These are phyloP conservation scores for Nemotelus pantherinus DNA, from an alignment of 2,888 invertebrate genomes.

Conservation along the genomic window DNA sequence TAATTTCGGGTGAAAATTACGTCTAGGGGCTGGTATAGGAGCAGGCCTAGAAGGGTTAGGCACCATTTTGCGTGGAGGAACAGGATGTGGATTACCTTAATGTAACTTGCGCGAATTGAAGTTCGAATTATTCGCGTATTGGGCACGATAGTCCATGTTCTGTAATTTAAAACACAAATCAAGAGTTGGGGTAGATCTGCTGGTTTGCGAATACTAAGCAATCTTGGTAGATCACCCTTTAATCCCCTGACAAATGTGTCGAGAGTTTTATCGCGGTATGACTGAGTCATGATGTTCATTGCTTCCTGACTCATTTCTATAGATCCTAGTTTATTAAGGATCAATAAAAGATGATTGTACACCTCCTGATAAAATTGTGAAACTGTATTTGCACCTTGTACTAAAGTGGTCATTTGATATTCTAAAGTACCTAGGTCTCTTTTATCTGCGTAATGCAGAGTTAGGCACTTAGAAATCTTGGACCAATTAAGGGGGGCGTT, in stretches of 20 bases:
- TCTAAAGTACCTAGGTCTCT: conserved; percentile 26
- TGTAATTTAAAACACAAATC: conserved; percentile 37
- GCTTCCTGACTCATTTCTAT: conserved; percentile 40
- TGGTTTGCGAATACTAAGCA: conserved; percentile 38
- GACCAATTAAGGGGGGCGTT: conserved; percentile 20
- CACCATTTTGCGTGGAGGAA: no score
- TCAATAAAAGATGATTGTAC: conserved; percentile 39
- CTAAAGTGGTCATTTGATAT: conserved; percentile 10
- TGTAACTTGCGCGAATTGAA: no score
- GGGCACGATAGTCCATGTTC: conserved; percentile 19
- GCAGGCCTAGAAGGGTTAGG: no score
- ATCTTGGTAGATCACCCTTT: conserved; percentile 29
- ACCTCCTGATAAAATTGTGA: conserved; percentile 43
- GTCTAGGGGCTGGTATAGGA: no score
- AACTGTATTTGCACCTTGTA: conserved; percentile 34
- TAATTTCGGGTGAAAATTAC: no score
- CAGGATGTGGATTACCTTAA: no score
- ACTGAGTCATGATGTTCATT: conserved; percentile 17
- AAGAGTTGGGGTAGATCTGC: conserved; percentile 33
- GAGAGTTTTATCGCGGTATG: conserved; percentile 36
- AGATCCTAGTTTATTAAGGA: conserved; percentile 30
- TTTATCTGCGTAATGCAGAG: conserved; percentile 45
- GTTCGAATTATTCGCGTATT: no score
- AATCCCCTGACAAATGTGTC: conserved; percentile 44
- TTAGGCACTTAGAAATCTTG: conserved; percentile 39